These are phyloP conservation scores for Sigmodon hispidus DNA, from an alignment of 2,113 vertebrate genomes.

Conservation along the genomic window DNA sequence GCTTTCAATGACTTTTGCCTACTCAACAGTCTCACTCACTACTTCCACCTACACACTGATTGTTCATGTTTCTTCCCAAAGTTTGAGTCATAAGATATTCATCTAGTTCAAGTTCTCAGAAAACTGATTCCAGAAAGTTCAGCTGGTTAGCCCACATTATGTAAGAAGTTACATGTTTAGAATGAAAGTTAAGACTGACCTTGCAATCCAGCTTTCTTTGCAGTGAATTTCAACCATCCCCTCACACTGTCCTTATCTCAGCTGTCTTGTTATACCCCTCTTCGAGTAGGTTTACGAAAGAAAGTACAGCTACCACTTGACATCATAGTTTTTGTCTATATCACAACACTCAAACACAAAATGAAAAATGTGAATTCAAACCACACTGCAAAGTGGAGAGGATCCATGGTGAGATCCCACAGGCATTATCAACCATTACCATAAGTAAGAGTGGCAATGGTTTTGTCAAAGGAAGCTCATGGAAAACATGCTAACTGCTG, in stretches of 20 bases:
- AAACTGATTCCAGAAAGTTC: neutral
- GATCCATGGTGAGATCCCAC: neutral
- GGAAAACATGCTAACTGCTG: neutral
- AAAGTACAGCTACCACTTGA: neutral
- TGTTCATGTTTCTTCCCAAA: neutral
- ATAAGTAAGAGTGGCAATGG: neutral
- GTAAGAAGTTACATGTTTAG: neutral
- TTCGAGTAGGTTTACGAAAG: neutral
- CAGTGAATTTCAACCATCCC: rapidly evolving
- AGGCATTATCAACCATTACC: neutral
- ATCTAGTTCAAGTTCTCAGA: neutral
- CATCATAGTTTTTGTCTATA: neutral
- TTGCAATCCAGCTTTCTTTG: neutral
- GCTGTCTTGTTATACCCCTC: neutral
- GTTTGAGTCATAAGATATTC: neutral
- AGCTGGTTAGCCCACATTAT: neutral
- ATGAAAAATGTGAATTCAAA: slow-evolving; percentile 60
- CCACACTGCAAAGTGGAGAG: neutral
- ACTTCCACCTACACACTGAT: neutral
- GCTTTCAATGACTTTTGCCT: neutral
- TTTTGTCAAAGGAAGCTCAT: neutral
- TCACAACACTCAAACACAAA: neutral
- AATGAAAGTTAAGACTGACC: neutral
- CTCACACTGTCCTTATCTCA: rapidly evolving
- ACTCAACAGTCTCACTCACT: neutral